Evolutionary conservation across 2,797 vertebrate species (phyloP).

Genomic region (Gambelia wislizenii): DNA sequence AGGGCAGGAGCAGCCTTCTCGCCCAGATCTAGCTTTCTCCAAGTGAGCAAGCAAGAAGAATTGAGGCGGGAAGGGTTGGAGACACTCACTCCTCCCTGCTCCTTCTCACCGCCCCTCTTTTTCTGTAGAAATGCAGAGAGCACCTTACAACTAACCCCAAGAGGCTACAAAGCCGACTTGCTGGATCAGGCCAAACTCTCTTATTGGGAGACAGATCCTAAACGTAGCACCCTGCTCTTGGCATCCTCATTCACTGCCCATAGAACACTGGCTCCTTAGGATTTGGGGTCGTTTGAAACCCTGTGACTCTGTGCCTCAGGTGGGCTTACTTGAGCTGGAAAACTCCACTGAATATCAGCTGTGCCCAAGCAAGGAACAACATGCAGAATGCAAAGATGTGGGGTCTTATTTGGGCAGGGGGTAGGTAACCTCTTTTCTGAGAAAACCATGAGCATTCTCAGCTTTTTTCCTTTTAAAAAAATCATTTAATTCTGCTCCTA

Average conservation of each 20-base stretch:
- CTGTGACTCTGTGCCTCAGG: not conserved
- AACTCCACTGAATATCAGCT: no score
- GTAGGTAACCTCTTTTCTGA: not conserved
- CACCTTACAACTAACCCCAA: accelerated
- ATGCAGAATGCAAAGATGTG: not conserved
- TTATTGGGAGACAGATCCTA: not conserved
- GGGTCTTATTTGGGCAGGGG: no score
- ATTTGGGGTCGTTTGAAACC: not conserved
- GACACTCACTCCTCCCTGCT: not conserved
- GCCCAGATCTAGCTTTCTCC: not conserved
- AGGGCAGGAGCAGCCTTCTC: not conserved
- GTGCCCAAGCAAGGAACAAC: no score
- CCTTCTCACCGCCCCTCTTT: not conserved
- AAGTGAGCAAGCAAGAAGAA: no score
- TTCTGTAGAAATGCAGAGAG: not conserved
- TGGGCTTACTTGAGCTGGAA: not conserved
- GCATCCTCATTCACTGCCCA: not conserved
- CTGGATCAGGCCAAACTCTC: no score
- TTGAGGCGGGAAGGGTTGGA: not conserved
- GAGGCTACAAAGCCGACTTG: no score
- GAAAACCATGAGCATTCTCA: not conserved
- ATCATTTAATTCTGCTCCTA: no score
- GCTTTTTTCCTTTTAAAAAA: not conserved
- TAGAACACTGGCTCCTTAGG: not conserved
- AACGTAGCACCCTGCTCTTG: not conserved